Conservation (phyloP, 2,888 invertebrate species). For the Carcina quercana region DNA sequence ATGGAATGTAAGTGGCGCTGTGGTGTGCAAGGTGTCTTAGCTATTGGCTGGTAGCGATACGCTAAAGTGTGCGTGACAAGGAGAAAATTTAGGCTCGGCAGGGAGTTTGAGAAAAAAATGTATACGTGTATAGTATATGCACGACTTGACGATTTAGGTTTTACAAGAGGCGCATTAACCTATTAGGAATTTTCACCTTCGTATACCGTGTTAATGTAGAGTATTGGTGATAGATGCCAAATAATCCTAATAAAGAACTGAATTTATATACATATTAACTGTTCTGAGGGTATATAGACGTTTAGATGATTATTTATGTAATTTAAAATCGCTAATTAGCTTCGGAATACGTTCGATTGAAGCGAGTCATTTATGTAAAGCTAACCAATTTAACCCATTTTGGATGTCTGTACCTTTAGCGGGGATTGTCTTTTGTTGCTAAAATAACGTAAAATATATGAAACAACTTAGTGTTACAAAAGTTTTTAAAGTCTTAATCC, state of each 20-base stretch:
- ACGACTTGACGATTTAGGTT: conserved; percentile 44
- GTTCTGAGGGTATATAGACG: conserved; percentile 71
- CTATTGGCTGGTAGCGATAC: conserved; percentile 7
- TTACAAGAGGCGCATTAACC: conserved; percentile 54
- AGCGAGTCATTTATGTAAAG: conserved; percentile 35
- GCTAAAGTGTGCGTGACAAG: conserved; percentile 47
- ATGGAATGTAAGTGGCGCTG: conserved; percentile 35
- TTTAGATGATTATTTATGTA: conserved; percentile 58
- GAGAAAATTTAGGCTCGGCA: conserved; percentile 69
- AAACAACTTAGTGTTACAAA: too few species aligned
- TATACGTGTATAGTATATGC: too few species aligned
- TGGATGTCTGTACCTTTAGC: too few species aligned
- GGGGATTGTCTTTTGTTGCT: too few species aligned
- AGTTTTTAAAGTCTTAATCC: too few species aligned
- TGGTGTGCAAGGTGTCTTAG: conserved; percentile 19
- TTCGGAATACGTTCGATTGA: conserved; percentile 23
- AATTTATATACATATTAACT: conserved; percentile 72
- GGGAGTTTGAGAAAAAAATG: too few species aligned
- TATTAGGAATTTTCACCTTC: conserved; percentile 65
- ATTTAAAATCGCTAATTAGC: conserved; percentile 35
- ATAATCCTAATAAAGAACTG: conserved; percentile 75
- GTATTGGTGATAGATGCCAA: conserved; percentile 72
- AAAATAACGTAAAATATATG: too few species aligned
- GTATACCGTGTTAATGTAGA: conserved; percentile 68
- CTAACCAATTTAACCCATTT: too few species aligned